These are phyloP conservation scores for Nyctibius grandis DNA, from an alignment of 2,797 vertebrate species.

Conservation along the genomic window DNA sequence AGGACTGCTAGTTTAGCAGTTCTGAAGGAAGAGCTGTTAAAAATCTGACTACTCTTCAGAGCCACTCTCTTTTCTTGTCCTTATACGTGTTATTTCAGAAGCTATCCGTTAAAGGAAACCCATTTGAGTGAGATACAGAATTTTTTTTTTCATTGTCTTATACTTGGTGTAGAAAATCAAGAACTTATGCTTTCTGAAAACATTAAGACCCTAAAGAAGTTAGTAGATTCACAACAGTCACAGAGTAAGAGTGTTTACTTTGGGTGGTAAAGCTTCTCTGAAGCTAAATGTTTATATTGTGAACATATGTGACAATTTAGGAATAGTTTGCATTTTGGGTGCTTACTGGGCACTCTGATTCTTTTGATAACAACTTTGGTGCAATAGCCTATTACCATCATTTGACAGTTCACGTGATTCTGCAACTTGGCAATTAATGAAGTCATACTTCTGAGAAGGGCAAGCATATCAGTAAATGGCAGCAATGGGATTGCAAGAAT, in stretches of 20 bases:
- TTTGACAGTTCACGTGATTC: background rate
- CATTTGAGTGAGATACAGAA: background rate
- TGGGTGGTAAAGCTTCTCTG: background rate
- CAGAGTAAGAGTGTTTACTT: background rate
- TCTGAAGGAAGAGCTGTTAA: background rate
- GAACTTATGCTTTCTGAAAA: background rate
- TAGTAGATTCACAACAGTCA: background rate
- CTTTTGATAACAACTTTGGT: background rate
- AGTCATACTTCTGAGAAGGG: conserved; percentile 24
- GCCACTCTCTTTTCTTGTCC: background rate
- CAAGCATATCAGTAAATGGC: conserved; percentile 20
- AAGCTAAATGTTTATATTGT: background rate
- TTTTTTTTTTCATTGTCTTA: background rate
- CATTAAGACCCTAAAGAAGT: background rate
- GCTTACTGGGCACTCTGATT: background rate
- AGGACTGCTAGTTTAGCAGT: background rate
- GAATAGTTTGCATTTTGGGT: background rate
- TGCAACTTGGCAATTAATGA: conserved; percentile 4
- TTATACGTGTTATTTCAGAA: background rate
- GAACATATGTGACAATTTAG: background rate
- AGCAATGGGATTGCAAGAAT: background rate
- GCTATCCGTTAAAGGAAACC: background rate
- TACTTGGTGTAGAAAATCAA: background rate
- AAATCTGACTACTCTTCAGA: background rate
- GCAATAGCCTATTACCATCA: background rate